Evolutionary conservation across 2,888 invertebrate genomes (phyloP).

Genomic region (Eremobia ochroleuca): DNA sequence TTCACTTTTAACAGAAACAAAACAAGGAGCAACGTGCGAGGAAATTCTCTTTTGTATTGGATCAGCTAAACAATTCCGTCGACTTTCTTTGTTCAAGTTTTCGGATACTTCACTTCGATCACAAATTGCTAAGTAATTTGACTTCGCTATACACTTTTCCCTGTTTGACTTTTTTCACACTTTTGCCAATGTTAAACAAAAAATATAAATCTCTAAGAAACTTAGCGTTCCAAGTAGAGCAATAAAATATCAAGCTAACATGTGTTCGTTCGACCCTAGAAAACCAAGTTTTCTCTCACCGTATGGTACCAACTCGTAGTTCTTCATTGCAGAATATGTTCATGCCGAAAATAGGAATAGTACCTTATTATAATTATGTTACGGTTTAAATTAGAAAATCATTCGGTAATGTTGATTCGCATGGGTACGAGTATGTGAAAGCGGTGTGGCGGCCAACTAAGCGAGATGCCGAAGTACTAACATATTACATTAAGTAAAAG

Average conservation of each 20-base stretch:
- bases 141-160: conserved; percentile 29
- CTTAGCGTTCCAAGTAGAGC: conserved; percentile 35
- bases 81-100: conserved; percentile 49
- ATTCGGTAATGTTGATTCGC: conserved; percentile 35
- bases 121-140: conserved; percentile 59
- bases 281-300: conserved; percentile 65
- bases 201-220: conserved; percentile 41
- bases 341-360: conserved; percentile 10
- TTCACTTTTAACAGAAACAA: conserved; percentile 29
- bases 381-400: conserved; percentile 48
- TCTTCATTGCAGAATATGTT: conserved; percentile 40
- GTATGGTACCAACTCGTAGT: conserved; percentile 52
- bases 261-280: conserved; percentile 54
- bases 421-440: conserved; percentile 47
- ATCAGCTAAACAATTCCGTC: conserved; percentile 9
- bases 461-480: conserved; percentile 41
- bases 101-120: conserved; percentile 37
- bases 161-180: conserved; percentile 34
- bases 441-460: conserved; percentile 50
- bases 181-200: conserved; percentile 43
- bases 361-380: conserved; percentile 31
- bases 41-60: conserved; percentile 35
- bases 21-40: conserved; percentile 13
- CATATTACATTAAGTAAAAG: conserved; percentile 33
- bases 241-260: conserved; percentile 67